Percentiles rank a stretch among this genome's conserved stretches.
Evolutionary conservation across 2,888 invertebrate genomes (phyloP).

Genomic region (Cryptocheilus praepositus): DNA sequence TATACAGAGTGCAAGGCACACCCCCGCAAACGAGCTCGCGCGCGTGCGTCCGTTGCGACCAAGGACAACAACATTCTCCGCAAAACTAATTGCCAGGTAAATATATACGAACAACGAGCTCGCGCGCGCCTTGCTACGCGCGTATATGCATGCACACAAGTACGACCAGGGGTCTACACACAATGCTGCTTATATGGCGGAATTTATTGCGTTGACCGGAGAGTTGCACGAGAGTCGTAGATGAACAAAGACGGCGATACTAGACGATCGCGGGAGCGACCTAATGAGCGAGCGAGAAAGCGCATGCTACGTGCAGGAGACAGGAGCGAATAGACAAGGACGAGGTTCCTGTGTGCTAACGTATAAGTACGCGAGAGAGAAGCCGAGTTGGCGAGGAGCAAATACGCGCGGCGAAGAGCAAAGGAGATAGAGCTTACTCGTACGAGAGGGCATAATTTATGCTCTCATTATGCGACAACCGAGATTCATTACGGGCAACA

Average conservation of each 20-base stretch:
- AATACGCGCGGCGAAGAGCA: too few species aligned
- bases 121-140: conserved; percentile 32
- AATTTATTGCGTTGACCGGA: conserved; percentile 15
- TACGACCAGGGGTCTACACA: not conserved
- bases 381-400: not conserved
- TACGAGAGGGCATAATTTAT: conserved; percentile 62
- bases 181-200: not conserved
- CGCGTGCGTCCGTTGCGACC: conserved; percentile 63
- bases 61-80: conserved; percentile 74
- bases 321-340: not conserved
- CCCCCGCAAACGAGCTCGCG: conserved; percentile 64
- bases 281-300: not conserved
- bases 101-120: conserved; percentile 64
- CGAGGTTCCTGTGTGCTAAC: not conserved
- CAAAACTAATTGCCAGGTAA: conserved; percentile 73
- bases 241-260: too few species aligned
- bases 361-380: not conserved
- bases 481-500: conserved; percentile 59
- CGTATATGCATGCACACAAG: not conserved
- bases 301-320: not conserved
- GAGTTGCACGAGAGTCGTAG: too few species aligned
- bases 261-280: too few species aligned
- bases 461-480: conserved; percentile 61
- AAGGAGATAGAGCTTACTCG: not conserved
- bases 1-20: conserved; percentile 41